Evolutionary conservation across 2,888 invertebrate genomes (phyloP), one percentile per base, ranked within the genome.

Genomic region (Ophonus ardosiacus): DNA sequence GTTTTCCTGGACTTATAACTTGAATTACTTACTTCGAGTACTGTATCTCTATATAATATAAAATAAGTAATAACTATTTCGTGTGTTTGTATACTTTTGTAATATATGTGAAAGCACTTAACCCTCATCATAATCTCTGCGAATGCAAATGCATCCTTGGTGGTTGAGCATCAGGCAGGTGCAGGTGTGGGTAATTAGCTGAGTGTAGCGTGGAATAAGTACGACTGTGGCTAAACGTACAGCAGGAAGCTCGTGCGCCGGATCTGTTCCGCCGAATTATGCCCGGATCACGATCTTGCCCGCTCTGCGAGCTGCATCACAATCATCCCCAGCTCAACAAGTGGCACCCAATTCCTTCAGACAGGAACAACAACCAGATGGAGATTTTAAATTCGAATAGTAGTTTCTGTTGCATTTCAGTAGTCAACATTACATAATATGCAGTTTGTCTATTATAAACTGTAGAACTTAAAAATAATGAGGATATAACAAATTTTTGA

Each of bases 211-310:
- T 31, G 8, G 43, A 13, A 13, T 13, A 51, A 13, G 43, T 51
- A 10, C 43, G 1, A 13, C 63, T 63, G 63, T 10, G 18, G 15
- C 24, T 63, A 51, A 10, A 13, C 10, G 6, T 51, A 31, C 31
- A 13, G 43, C 43, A 51, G 78, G 56, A 78, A 31, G 56, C 24
- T 57, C 78, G 78, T 78, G 78, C 21, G 89, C 88, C 88, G 86
- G 88, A 88, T 88, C 86, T 51, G 85, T 84, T 71, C 82, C 84
- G 81, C 85, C 84, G 85, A 86, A 86, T 86, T 87, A 86, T 86
- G 85, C 84, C 13, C 18, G 31, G 85, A 81, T 85, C 83, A 61
- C 68, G 80, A 68, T 82, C 82, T 85, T 56, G 79, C 65, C 83
- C 74, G 76, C 63, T 84, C 78, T 84, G 84, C 78, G 84, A 18